Evolutionary conservation across 2,888 invertebrate genomes (phyloP), one percentile per base, ranked within the genome.

Genomic region (Polyommatus iphigenia): DNA sequence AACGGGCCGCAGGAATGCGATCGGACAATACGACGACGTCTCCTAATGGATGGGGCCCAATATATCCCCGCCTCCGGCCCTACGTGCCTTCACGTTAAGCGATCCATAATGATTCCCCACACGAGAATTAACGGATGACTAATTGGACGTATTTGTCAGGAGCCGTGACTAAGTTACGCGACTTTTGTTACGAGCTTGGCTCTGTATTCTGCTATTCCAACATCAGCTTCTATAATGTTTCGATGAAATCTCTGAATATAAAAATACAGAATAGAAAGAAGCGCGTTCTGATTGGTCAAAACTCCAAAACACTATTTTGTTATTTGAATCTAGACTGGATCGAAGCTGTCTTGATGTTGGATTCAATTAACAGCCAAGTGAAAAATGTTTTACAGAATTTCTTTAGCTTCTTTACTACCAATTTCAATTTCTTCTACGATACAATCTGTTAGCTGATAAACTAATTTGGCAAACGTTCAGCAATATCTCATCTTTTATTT

Each of bases 1-100:
- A 67, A 29, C 75, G 54, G 78, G 73, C 77, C 81, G 83, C 81
- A 83, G 90, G 90, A 91, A 92, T 91, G 89, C 87, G 87, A 91
- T 91, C 85, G 88, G 87, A 90, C 89, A 88, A 88, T 88, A 85
- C 89, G 84, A 82, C 83, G 85, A 85, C 85, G 85, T 83, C 83
- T 82, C 87, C 87, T 89, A 89, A 91, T 89, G 86, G 89, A 91
- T 91, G 87, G 86, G 85, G 77, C 87, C 85, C 87, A 88, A 91
- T 90, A 90, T 90, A 90, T 89, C 86, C 87, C 85, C 83, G 85
- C 85, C 85, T 85, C 84, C 84, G 81, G 83, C 80, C 80, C 46
- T n/a, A 76, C 77, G 59, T 76, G 78, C 54, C 54, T 20, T 32
- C n/a, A 15, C 62, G 29, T 67, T 67, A 24, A 67, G 67, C 67